Evolutionary conservation across 2,888 invertebrate species (phyloP).

Genomic region (Allophyes oxyacanthae): DNA sequence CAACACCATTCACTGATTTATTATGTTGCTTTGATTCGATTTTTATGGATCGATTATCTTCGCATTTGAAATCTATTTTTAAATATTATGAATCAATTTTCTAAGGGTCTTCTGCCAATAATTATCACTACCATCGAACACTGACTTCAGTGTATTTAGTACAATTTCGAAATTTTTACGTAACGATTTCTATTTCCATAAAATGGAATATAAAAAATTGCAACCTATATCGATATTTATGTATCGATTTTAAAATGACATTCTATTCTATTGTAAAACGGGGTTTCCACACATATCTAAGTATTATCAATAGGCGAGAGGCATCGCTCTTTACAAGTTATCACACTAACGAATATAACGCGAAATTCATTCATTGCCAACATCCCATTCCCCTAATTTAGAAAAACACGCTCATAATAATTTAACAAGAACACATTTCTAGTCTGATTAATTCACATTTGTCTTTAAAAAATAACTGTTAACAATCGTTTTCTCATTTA

Average conservation of each 20-base stretch:
- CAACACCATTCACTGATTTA: slow-evolving; percentile 39
- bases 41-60: slow-evolving; percentile 17
- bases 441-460: slow-evolving; percentile 62
- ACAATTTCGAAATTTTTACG: slow-evolving; percentile 25
- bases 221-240: slow-evolving; percentile 40
- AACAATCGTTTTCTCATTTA: slow-evolving; percentile 66
- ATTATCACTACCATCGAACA: slow-evolving; percentile 25
- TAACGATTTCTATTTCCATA: slow-evolving; percentile 46
- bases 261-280: slow-evolving; percentile 46
- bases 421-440: slow-evolving; percentile 76
- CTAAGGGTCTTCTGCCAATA: slow-evolving; percentile 8
- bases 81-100: slow-evolving; percentile 7
- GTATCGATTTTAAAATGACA: slow-evolving; percentile 39
- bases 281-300: slow-evolving; percentile 41
- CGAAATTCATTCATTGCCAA: slow-evolving; percentile 45
- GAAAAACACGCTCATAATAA: slow-evolving; percentile 60
- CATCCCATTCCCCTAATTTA: slow-evolving; percentile 44
- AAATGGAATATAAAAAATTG: slow-evolving; percentile 50
- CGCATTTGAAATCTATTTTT: slow-evolving; percentile 14
- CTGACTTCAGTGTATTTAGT: slow-evolving; percentile 21
- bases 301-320: slow-evolving; percentile 24
- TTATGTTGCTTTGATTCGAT: slow-evolving; percentile 20
- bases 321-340: slow-evolving; percentile 21
- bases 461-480: slow-evolving; percentile 59
- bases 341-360: slow-evolving; percentile 35